These are phyloP conservation scores for Macrophya annulata DNA, from an alignment of 2,888 invertebrate genomes.

Conservation along the genomic window DNA sequence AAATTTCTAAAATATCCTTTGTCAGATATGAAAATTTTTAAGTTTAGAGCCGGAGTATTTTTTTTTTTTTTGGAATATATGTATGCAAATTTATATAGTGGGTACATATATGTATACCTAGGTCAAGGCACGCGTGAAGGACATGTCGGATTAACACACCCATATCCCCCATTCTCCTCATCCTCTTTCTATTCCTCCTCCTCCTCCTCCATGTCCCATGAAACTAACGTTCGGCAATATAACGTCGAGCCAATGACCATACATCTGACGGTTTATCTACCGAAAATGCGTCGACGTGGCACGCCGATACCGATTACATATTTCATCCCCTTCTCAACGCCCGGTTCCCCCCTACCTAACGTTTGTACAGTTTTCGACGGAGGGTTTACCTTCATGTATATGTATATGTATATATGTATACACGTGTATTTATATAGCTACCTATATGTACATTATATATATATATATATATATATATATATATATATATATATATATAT, in stretches of 20 bases:
- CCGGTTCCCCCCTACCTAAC: not conserved
- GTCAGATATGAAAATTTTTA: too few relatives aligned
- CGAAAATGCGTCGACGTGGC: conserved; percentile 50
- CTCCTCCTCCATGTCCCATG: not conserved
- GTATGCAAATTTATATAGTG: not conserved
- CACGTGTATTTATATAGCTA: not conserved
- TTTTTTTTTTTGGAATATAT: not conserved
- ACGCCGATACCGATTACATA: conserved; percentile 49
- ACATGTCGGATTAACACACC: conserved; percentile 31
- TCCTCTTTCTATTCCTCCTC: too few relatives aligned
- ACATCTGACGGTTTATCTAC: conserved; percentile 52
- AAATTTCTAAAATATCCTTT: too few relatives aligned
- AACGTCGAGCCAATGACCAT: conserved; percentile 44
- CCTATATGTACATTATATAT: not conserved
- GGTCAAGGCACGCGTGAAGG: conserved; percentile 16
- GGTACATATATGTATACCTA: not conserved
- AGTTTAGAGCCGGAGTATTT: too few relatives aligned
- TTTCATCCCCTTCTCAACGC: conserved; percentile 50
- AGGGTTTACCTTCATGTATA: not conserved
- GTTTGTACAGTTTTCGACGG: not conserved
- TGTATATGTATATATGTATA: not conserved
- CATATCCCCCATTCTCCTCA: too few relatives aligned
- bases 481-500: not conserved
- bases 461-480: not conserved
- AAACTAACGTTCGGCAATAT: conserved; percentile 29